Evolutionary conservation across 2,113 vertebrate species (phyloP).

Genomic region (Myrmecobius fasciatus): DNA sequence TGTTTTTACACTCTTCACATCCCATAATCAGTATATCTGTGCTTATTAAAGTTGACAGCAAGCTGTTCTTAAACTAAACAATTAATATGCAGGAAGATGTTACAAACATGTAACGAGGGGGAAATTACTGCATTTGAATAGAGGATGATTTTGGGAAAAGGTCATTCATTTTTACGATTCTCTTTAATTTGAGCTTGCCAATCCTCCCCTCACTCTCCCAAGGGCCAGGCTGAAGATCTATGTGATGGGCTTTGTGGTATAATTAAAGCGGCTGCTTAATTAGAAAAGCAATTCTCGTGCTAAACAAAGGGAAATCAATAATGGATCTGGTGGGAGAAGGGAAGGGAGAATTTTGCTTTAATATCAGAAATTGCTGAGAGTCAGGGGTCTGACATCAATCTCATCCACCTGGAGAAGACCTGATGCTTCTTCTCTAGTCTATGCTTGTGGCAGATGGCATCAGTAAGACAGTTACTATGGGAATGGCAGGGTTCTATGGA

Average conservation of each 20-base stretch:
- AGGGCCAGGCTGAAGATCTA: constrained; percentile 76
- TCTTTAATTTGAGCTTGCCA: constrained; percentile 76
- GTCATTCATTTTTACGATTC: constrained; percentile 67
- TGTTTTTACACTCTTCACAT: constrained; percentile 56
- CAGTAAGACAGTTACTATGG: too few relatives aligned
- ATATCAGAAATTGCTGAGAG: constrained; percentile 28
- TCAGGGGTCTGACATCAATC: not conserved
- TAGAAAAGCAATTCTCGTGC: constrained; percentile 74
- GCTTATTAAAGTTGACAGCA: constrained; percentile 60
- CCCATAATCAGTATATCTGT: constrained; percentile 53
- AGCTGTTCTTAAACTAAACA: constrained; percentile 59
- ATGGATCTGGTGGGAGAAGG: constrained; percentile 59
- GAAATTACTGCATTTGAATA: constrained; percentile 28
- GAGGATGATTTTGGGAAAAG: constrained; percentile 53
- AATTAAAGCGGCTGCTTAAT: constrained; percentile 82
- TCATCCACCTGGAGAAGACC: not conserved
- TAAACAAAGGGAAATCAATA: constrained; percentile 79
- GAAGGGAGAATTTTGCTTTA: constrained; percentile 19
- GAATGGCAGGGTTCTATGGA: fast-evolving
- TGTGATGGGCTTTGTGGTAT: constrained; percentile 71
- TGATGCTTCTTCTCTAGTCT: not conserved
- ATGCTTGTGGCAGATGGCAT: not conserved
- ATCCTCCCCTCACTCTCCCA: constrained; percentile 67
- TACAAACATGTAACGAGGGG: constrained; percentile 47
- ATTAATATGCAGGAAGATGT: constrained; percentile 59